Base-by-base conservation (phyloP, 2,888 invertebrate species). In the Caenorhabditis wallacei region DNA sequence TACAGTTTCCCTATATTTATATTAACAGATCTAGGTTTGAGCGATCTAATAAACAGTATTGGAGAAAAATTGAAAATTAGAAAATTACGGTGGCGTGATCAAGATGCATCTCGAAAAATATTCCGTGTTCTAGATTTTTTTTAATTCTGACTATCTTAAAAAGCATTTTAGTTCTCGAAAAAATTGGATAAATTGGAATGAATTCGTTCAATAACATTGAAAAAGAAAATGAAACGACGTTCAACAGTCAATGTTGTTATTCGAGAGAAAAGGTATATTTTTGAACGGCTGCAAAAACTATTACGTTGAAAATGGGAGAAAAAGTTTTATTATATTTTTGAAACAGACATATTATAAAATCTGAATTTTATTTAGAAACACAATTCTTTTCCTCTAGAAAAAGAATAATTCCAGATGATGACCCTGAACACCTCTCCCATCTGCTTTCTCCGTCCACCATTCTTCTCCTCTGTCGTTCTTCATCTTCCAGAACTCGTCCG, bases 341-440 rank as follows among this genome's bases (percentile, higher is more conserved):
- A n/a, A n/a, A n/a, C n/a, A n/a, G n/a, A n/a, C n/a, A n/a, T n/a
- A n/a, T n/a, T n/a, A n/a, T n/a, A n/a, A n/a, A n/a, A n/a, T n/a
- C n/a, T n/a, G n/a, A n/a, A n/a, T n/a, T n/a, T n/a, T n/a, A n/a
- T n/a, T n/a, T n/a, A n/a, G n/a, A n/a, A n/a, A n/a, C n/a, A n/a
- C 30, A 30, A 30, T 30, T 30, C 30, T n/a, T n/a, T n/a, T n/a
- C n/a, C n/a, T n/a, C n/a, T n/a, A n/a, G n/a, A n/a, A n/a, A 30
- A 30, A 30, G 30, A 5, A 8, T 30, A 3, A 30, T 30, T 76
- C 40, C 69, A 82, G 76, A 76, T 82, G 78, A 66, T 82, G 20
- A 59, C 51, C 3, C 72, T 78, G 8, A 78, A 78, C 75, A 48
- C 22, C 13, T 82, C 82, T 13, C 82, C 82, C 13, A 53, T 82